phyloP scores from a whole-genome alignment of 2,888 invertebrate genomes.

The Drosophila formosana region DNA sequence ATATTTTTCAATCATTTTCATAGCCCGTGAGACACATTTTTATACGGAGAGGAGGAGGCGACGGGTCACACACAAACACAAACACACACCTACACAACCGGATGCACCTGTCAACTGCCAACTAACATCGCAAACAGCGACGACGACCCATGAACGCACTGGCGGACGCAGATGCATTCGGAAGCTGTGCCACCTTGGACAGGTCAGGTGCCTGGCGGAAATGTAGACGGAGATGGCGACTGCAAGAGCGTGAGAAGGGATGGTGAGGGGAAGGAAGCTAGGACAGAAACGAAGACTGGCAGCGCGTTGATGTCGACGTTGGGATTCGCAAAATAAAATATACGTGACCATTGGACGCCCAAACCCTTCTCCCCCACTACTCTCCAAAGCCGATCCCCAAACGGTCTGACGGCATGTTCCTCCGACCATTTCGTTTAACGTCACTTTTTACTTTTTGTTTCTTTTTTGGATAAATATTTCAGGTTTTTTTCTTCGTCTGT shows the following conservation, averaged over 20 bases:
- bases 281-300: conserved; percentile 18
- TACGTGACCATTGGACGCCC: conserved; percentile 20
- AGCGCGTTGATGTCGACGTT: conserved; percentile 58
- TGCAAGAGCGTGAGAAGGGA: not conserved
- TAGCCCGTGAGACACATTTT: conserved; percentile 54
- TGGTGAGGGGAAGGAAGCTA: not conserved
- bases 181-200: conserved; percentile 44
- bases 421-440: conserved; percentile 50
- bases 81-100: conserved; percentile 34
- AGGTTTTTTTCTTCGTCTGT: conserved; percentile 23
- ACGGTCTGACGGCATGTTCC: conserved; percentile 37
- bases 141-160: conserved; percentile 24
- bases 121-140: conserved; percentile 51
- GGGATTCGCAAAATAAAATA: conserved; percentile 49
- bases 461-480: conserved; percentile 50
- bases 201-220: conserved; percentile 21
- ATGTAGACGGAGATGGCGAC: not conserved
- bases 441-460: conserved; percentile 35
- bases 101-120: conserved; percentile 60
- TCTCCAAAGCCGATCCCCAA: not conserved
- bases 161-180: conserved; percentile 49
- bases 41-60: conserved; percentile 20
- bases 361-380: not conserved
- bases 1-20: conserved; percentile 72
- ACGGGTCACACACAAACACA: conserved; percentile 14